Base-by-base conservation (phyloP, 2,797 vertebrate genomes). In the Helicolenus hilgendorfi region DNA sequence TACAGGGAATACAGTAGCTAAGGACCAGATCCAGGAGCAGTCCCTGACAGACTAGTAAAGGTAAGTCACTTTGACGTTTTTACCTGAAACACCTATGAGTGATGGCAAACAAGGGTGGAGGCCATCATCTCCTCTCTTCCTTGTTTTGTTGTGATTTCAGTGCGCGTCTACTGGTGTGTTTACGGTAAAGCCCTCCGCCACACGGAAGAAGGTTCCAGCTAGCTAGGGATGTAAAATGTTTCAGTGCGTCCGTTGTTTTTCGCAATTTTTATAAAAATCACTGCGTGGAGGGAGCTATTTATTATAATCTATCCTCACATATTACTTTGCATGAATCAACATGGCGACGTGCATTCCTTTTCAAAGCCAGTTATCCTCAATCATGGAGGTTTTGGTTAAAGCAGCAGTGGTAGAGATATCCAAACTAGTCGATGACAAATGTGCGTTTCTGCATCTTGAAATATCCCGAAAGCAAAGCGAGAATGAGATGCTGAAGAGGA, bases 341-440 rank as follows among this genome's bases (percentile, higher is more conserved):
- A 97, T 97, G 96, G 95, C 96, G 90, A 94, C 95, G 89, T 97
- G 96, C 72, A 87, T 90, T 20, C 91, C 95, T 53, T 97, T 97
- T 62, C 97, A 97, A 53, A 96, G 89, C 33, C 96, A 96, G 90
- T 68, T 98, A 1, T 94, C 96, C 79, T 96, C 97, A 8, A 95
- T 98, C 38, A 96, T 98, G 97, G 97, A 97, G 94, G 96, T 96
- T 36, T 86, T 97, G 95, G 94, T 96, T 5, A 95, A 96, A 72
- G 95, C 96, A 53, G 95, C 97, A 1, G 96, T 97, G 89, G 90
- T 91, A 24, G 95, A 97, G 80, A 97, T 98, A 29, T 97, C 96
- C 85, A 96, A 96, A 87, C 95, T 98, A 79, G 96, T 98, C 76
- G 97, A 98, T 85, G 95, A 96, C 72, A 97, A 97, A 93, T 95